Evolutionary conservation across 2,113 vertebrate species (phyloP), one percentile per base, ranked within the genome.

Genomic region (Steatornis caripensis): DNA sequence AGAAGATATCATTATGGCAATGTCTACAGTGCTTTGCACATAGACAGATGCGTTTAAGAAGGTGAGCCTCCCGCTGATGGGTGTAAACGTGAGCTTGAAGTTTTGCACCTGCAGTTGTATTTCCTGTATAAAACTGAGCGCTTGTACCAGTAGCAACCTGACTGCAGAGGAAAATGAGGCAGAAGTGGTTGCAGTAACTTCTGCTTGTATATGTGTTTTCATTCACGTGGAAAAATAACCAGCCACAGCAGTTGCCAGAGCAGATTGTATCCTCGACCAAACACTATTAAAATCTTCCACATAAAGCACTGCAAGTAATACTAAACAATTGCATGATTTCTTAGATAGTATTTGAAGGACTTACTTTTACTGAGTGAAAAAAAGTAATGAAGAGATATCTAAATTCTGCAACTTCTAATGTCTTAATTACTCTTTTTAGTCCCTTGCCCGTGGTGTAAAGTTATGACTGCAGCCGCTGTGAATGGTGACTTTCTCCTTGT

Each of bases 11-110:
- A 57, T 95, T 82, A 77, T 54, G 54, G 88, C 94, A 91, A 84
- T 95, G 95, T 92, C 76, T 75, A 45, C 64, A 65, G 95, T 76
- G 77, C 84, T 97, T 97, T 96, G 93, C 95, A 97, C 95, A 95
- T 93, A 96, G 88, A 93, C 89, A 90, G 96, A 87, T 75, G 55
- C 49, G 21, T 91, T 96, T 91, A 72, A 76, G 85, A 45, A 92
- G 91, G 84, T 95, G 84, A 94, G 57, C 84, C 57, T 96, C 92
- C 92, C 57, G 87, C 94, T 87, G 87, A 57, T 91, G 89, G 92
- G 80, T 89, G 80, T 89, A 95, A 96, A 95, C 92, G 87, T 48
- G 86, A 95, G 85, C 88, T 84, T 45, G 64, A 83, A 81, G 93
- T 84, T 97, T 87, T 96, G 87, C 95, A 96, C 92, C 95, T 96